Evolutionary conservation across 2,113 vertebrate species (phyloP).

Genomic region (Clarias batrachus): DNA sequence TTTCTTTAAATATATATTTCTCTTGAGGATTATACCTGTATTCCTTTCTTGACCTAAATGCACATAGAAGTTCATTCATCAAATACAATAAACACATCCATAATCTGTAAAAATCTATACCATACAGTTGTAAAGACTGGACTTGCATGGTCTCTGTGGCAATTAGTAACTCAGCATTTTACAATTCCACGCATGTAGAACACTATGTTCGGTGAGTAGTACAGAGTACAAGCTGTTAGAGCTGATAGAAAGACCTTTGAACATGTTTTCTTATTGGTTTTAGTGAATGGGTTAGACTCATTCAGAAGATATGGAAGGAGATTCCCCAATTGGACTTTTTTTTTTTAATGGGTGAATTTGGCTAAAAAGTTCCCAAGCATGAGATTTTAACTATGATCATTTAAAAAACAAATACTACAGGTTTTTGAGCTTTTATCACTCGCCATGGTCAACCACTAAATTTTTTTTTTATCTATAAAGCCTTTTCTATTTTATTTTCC

Average conservation of each 20-base stretch:
- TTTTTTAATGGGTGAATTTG: background rate
- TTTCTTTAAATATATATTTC: background rate
- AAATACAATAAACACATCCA: background rate
- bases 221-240: constrained; percentile 36
- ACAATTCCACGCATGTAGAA: constrained; percentile 3
- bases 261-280: constrained; percentile 27
- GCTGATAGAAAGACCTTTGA: constrained; percentile 53
- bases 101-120: background rate
- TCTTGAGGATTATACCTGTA: background rate
- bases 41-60: background rate
- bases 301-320: constrained; percentile 46
- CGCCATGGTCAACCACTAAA: background rate
- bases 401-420: background rate
- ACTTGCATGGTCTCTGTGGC: background rate
- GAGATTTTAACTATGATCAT: background rate
- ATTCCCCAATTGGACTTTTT: background rate
- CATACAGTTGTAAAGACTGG: constrained; percentile 8
- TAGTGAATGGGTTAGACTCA: constrained; percentile 31
- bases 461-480: constrained; percentile 41
- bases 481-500: constrained; percentile 52
- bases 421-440: constrained; percentile 3
- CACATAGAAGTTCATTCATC: background rate
- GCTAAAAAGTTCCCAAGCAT: background rate
- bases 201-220: constrained; percentile 16
- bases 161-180: constrained; percentile 39